phyloP scores from a whole-genome alignment of 30 jellyfish, hydroid and myxozoan genomes.

The Sanderia malayensis region DNA sequence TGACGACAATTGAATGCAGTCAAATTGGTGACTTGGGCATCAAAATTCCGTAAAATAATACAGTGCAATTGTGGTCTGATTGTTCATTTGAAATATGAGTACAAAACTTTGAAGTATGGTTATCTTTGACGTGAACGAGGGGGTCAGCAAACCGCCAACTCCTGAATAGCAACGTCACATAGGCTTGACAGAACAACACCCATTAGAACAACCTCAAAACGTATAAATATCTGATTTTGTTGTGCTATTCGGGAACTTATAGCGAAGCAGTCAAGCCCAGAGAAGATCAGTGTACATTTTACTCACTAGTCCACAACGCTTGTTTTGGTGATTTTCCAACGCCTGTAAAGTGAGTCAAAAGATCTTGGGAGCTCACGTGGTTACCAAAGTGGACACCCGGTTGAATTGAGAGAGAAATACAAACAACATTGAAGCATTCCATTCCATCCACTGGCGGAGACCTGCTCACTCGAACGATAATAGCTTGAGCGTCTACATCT shows the following conservation, averaged over 20 bases:
- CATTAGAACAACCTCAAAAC: not conserved
- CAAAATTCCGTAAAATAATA: conserved; percentile 25
- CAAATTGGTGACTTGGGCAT: not conserved
- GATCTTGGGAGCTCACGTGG: too few relatives aligned
- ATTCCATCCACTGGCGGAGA: not conserved
- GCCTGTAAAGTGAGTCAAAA: too few relatives aligned
- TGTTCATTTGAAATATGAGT: conserved; percentile 41
- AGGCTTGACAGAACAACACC: not conserved
- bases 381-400: conserved; percentile 1
- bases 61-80: conserved; percentile 20
- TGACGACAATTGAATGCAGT: conserved; percentile 23
- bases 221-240: not conserved
- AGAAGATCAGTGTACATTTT: too few relatives aligned
- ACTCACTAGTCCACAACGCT: too few relatives aligned
- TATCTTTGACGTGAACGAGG: conserved; percentile 5
- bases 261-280: too few relatives aligned
- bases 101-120: conserved; percentile 5
- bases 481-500: not conserved
- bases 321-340: too few relatives aligned
- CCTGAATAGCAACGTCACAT: not conserved
- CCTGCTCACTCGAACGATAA: not conserved
- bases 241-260: too few relatives aligned
- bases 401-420: not conserved
- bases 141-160: conserved; percentile 40
- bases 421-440: not conserved